These are phyloP conservation scores for Chamaea fasciata DNA, from an alignment of 2,113 vertebrate species.

Conservation along the genomic window DNA sequence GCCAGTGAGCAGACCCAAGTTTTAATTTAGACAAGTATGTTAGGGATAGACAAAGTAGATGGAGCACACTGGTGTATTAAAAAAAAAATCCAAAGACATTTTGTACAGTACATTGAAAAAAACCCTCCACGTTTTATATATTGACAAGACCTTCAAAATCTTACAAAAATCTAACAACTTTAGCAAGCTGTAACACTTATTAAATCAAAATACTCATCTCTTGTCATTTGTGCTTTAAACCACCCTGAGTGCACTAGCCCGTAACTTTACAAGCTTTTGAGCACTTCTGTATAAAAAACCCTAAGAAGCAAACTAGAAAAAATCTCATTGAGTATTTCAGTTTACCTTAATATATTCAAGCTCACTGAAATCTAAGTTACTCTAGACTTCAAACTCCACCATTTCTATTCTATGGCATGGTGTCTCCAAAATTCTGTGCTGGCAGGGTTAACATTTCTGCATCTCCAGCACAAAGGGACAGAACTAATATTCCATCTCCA, in stretches of 20 bases:
- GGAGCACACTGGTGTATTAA: neutral
- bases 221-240: neutral
- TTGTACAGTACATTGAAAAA: neutral
- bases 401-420: neutral
- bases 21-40: neutral
- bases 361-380: neutral
- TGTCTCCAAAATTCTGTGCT: neutral
- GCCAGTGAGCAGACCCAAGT: neutral
- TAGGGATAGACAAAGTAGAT: neutral
- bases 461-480: neutral
- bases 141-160: neutral
- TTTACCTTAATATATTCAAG: neutral
- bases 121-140: accelerated
- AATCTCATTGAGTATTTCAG: neutral
- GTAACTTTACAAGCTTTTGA: neutral
- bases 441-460: neutral
- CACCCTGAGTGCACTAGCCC: neutral
- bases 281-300: neutral
- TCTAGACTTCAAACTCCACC: neutral
- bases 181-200: neutral
- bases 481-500: neutral
- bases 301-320: neutral
- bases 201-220: neutral
- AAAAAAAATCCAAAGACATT: neutral
- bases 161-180: neutral